Evolutionary conservation across 2,113 vertebrate genomes (phyloP), one percentile per base, ranked within the genome.

Genomic region (Miniopterus natalensis): DNA sequence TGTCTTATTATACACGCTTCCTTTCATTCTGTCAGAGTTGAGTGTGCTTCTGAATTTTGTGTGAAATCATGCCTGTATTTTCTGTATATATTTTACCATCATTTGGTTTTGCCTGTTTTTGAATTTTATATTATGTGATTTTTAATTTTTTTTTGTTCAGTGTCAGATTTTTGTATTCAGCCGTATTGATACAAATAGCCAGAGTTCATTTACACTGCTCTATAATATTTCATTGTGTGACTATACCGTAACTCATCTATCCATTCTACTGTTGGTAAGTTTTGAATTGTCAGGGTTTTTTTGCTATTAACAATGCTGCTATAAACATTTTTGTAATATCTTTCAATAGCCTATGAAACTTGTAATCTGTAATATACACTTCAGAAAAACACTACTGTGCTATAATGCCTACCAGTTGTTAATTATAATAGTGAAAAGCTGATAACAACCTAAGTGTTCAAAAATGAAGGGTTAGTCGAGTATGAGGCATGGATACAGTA

Each of bases 311-410:
- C 51, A 91, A 57, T 79, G n/a, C 40, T 87, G 12, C n/a, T 75
- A 20, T 84, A 49, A 92, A 96, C 13, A 66, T 68, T 93, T 95
- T 89, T 74, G 14, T 84, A 74, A 17, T 63, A 47, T 57, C 57
- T 83, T 94, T 95, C 87, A 70, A 68, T 79, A 71, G 27, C 13
- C 42, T 80, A 1, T 87, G 25, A 95, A 93, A 74, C 42, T 78
- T 4, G 2, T 36, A 57, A 80, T 59, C 40, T 87, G 0, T 61
- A 70, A 77, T 47, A 53, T 21, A 63, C 15, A 79, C 31, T 87
- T 94, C 70, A 13, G 45, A 73, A 94, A 94, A 94, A 73, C 68
- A 79, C 68, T 53, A 61, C 55, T 70, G 8, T 29, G 27, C 21
- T 47, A 18, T 40, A 40, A 77, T 61, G 15, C 80, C 70, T 79